A percentile compares a stretch with the other conserved stretches of the same genome.
These are phyloP conservation scores for Rhagium mordax DNA, from an alignment of 2,888 invertebrate genomes.

Conservation along the genomic window DNA sequence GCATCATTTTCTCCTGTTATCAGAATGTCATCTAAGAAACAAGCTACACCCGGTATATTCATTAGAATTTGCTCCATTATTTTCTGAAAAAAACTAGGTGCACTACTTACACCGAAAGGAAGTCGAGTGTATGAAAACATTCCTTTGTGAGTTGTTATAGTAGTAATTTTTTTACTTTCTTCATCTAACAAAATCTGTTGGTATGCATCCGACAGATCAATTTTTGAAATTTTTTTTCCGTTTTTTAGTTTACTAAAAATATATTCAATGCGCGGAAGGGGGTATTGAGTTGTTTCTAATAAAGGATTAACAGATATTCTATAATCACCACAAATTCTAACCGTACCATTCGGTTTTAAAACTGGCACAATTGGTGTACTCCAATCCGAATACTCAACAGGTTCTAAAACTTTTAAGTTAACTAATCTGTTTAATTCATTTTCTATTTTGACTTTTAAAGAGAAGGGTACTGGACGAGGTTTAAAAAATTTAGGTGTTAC, in stretches of 20 bases:
- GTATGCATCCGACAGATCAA: slow-evolving; percentile 20
- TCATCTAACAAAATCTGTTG: slow-evolving; percentile 19
- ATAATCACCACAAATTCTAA: slow-evolving; percentile 52
- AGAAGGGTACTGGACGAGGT: no score
- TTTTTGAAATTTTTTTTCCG: slow-evolving; percentile 15
- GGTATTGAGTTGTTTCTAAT: slow-evolving; percentile 2
- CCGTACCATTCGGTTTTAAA: slow-evolving; percentile 47
- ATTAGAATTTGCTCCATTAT: slow-evolving; percentile 14
- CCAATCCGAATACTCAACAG: slow-evolving; percentile 49
- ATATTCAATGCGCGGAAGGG: slow-evolving; percentile 26
- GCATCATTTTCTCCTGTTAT: not conserved
- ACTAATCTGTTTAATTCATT: no score
- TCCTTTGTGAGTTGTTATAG: slow-evolving; percentile 20
- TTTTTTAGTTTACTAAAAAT: slow-evolving; percentile 15
- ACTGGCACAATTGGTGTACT: slow-evolving; percentile 48
- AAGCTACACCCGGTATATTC: not conserved
- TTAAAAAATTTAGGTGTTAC: no score
- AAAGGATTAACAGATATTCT: slow-evolving; percentile 44
- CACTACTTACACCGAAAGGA: slow-evolving; percentile 10
- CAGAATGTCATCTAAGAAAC: slow-evolving; percentile 27
- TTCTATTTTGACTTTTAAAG: no score
- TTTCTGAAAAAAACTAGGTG: slow-evolving; percentile 28
- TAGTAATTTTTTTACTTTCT: slow-evolving; percentile 3
- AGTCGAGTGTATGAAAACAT: slow-evolving; percentile 16
- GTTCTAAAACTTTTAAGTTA: no score